Evolutionary conservation across 2,113 vertebrate genomes (phyloP), one percentile per base, ranked within the genome.

Genomic region (Lasiurus cinereus): DNA sequence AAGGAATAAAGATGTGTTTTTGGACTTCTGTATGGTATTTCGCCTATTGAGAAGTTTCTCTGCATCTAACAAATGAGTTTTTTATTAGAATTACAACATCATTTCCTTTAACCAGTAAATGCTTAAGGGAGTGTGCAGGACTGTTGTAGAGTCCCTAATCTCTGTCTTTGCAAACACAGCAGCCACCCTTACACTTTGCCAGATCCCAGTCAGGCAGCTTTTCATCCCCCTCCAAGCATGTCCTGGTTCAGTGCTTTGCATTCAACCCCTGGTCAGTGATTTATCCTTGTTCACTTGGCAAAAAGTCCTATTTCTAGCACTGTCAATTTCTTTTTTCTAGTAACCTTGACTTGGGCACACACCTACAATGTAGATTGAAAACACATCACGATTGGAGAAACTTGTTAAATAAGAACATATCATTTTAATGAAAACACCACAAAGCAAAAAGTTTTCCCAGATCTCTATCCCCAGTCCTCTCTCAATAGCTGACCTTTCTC

Each of bases 221-320:
- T 83, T 94, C 48, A 92, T 59, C 66, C 87, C 21, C 11, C 72
- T 83, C 89, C 86, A 91, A 90, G 89, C 74, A 46, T 36, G 46
- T 74, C 83, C 69, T 50, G 93, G 88, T 64, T 93, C 89, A 96
- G 24, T 77, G 56, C 79, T 92, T 83, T 48, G 62, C 67, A 48
- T 82, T 95, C 67, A 85, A 77, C 80, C 93, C 93, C 88, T 88
- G 83, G 72, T 74, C 80, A 89, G 48, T 83, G 93, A 97, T 96
- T 86, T 95, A 97, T 92, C 74, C 93, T 95, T 88, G 88, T 96
- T 87, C 91, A 96, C 96, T 90, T 91, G 93, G 95, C 94, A 95
- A 52, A 56, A 91, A 91, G 76, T 43, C 93, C 91, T 87, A 88
- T 90, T 94, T 92, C 92, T 80, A 96, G 70, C 91, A 70, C 52